Base-by-base conservation (phyloP, 2,888 invertebrate species). In the Junonia oenone region DNA sequence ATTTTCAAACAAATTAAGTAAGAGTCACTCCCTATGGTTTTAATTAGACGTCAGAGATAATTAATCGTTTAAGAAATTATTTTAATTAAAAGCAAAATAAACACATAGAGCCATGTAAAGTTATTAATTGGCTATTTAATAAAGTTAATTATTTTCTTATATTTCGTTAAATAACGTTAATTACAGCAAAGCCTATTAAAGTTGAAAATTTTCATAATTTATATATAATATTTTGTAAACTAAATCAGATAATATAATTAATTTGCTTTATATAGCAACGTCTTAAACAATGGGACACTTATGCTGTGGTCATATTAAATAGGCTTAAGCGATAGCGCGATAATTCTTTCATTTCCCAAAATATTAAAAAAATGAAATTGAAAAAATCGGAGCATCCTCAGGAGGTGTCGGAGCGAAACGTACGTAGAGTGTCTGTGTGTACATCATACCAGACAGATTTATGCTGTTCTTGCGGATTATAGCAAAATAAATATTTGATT, bases 201-300 rank as follows among this genome's bases (percentile, higher is more conserved):
- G 8, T n/a, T 6, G 13, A 17, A 13, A 26, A 43, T 22, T 43
- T 43, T n/a, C n/a, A 43, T 26, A 43, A 43, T 43, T 43, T 26
- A 26, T 43, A 13, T 26, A 8, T 43, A 11, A 11, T 43, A 43
- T 43, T 43, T 22, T 26, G 43, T 54, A 17, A 45, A 29, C 37
- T 49, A 45, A 46, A 52, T 52, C 27, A 51, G 47, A 47, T 52
- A 52, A 27, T 14, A 46, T 37, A 53, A 29, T 53, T 4, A 27
- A 38, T 38, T 46, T 46, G 31, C 11, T 46, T 29, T 46, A 40
- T 45, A 33, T 40, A 14, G 29, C 46, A 33, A 11, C 27, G 31
- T 47, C 31, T 46, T 38, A 22, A 51, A 40, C 38, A 40, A 37
- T 26, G 38, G 17, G 43, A 43, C 43, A 13, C n/a, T n/a, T n/a